These are phyloP conservation scores for Acleris holmiana DNA, from an alignment of 2,888 invertebrate species.

Conservation along the genomic window DNA sequence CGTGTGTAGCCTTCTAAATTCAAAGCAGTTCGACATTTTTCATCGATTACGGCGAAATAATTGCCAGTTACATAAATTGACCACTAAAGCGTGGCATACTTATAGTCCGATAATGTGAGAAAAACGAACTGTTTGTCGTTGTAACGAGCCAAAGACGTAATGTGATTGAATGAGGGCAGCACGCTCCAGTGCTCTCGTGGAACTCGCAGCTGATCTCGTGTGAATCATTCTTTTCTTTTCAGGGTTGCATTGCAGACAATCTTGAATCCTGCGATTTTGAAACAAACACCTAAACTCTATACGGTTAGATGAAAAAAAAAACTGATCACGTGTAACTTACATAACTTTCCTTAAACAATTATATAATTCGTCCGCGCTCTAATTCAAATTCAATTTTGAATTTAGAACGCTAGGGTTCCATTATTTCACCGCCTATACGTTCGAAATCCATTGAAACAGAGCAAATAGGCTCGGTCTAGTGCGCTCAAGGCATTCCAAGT, in stretches of 20 bases:
- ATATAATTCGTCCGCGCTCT: neutral
- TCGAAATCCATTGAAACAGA: conserved; percentile 26
- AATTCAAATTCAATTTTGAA: conserved; percentile 26
- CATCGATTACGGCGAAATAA: conserved; percentile 16
- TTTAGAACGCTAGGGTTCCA: conserved; percentile 11
- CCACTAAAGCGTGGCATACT: conserved; percentile 31
- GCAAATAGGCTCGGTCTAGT: conserved; percentile 31
- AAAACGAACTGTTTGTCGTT: conserved; percentile 53
- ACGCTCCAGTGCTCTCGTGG: conserved; percentile 52
- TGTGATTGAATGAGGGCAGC: conserved; percentile 63
- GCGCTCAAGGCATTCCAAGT: conserved; percentile 26
- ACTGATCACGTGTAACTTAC: too few relatives aligned
- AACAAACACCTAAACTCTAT: too few relatives aligned
- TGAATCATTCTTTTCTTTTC: conserved; percentile 32
- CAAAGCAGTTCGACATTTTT: conserved; percentile 7
- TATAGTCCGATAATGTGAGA: conserved; percentile 42
- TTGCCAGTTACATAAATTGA: conserved; percentile 33
- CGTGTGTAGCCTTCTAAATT: conserved; percentile 16
- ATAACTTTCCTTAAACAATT: neutral
- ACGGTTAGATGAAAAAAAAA: too few relatives aligned
- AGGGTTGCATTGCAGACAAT: conserved; percentile 28
- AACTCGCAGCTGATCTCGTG: conserved; percentile 43
- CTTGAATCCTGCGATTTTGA: too few relatives aligned
- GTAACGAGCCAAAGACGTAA: conserved; percentile 53
- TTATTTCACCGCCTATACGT: conserved; percentile 20